phyloP scores from a whole-genome alignment of 2,113 vertebrate species.

The Poeciliopsis turrubarensis region DNA sequence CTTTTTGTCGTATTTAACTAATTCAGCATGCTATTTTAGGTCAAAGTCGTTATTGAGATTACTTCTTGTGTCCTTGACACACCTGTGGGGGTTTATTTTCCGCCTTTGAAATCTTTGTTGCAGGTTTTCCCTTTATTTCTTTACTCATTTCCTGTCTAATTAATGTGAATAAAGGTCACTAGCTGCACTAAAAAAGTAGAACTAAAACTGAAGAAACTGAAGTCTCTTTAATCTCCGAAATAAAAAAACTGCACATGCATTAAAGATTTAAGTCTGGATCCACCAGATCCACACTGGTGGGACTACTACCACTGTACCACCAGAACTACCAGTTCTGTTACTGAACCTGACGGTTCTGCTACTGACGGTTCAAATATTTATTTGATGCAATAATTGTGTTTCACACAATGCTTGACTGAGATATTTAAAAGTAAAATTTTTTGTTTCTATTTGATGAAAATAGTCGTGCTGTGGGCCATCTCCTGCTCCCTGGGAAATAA shows the following conservation, averaged over 20 bases:
- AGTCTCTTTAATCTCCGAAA: background rate
- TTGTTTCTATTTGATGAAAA: background rate
- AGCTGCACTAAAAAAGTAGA: background rate
- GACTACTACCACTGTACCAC: too few relatives aligned
- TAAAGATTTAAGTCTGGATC: background rate
- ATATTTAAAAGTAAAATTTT: background rate
- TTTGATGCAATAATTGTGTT: background rate
- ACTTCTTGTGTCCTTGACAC: too few relatives aligned
- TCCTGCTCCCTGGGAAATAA: too few relatives aligned
- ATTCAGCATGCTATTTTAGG: too few relatives aligned
- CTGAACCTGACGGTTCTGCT: background rate
- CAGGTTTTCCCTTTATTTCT: background rate
- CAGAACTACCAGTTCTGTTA: too few relatives aligned
- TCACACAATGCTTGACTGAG: background rate
- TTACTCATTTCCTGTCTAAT: background rate
- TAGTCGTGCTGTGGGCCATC: background rate
- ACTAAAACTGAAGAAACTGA: background rate
- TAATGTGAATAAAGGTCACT: background rate
- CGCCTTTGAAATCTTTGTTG: background rate
- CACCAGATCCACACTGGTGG: too few relatives aligned
- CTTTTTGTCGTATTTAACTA: too few relatives aligned
- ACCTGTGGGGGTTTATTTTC: background rate
- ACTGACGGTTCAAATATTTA: background rate
- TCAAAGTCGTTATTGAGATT: too few relatives aligned
- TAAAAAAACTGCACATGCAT: background rate